Base-by-base conservation (phyloP, 2,888 invertebrate species). In the Tenthredo notha region DNA sequence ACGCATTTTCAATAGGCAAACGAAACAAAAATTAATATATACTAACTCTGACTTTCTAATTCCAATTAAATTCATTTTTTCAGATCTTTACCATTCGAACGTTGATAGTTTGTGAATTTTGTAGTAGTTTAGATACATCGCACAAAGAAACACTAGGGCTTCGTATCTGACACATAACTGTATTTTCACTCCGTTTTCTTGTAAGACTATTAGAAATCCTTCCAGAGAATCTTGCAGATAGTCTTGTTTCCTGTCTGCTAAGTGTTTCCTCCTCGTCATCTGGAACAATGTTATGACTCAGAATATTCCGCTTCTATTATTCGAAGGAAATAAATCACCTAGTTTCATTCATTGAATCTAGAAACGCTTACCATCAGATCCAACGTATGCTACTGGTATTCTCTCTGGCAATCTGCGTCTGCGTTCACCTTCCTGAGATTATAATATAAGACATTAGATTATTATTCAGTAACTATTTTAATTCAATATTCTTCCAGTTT, bases 121-220 rank as follows among this genome's bases (percentile, higher is more conserved):
- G 89, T 47, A 93, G 86, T 18, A 92, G 87, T 54, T 91, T 90
- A 10, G 92, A 92, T 21, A 93, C 92, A 85, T 93, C 92, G 74
- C 92, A 91, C 0, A 93, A 86, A 33, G 91, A 87, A 15, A 93
- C 92, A 70, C 89, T 88, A 9, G 92, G 92, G 85, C 90, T 92
- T 87, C 88, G 87, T 15, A 89, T 86, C 2, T 86, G 43, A 78
- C 89, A 88, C 50, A 78, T 47, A 25, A 77, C 40, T n/a, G 75
- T 86, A 72, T 54, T 74, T 84, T 87, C 5, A 58, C 61, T 83
- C 10, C 25, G 72, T 84, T 72, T 72, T 47, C 78, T 84, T 40
- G 67, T 70, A 61, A 84, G 85, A 61, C 65, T 84, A 77, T 86
- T 87, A 12, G 90, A 88, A 21, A 89, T 84, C 85, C 87, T 88